Percentiles rank a stretch among this genome's conserved stretches.
phyloP scores from a whole-genome alignment of 2,113 vertebrate genomes.

The Corvus cornix region DNA sequence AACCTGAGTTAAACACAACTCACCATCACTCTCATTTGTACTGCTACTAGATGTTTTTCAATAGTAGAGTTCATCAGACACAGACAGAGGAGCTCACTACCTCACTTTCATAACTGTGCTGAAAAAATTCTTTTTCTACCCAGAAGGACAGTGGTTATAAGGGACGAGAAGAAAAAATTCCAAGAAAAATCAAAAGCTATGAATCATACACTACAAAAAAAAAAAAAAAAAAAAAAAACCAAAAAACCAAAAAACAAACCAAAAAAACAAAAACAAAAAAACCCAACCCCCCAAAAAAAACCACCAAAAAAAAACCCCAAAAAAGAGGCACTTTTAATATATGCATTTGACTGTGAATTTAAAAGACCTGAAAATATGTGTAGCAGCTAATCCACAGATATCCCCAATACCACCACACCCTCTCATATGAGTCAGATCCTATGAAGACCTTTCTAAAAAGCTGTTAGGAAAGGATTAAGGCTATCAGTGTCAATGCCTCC shows the following conservation, averaged over 20 bases:
- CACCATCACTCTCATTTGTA: not conserved
- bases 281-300: too few relatives aligned
- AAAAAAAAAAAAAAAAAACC: not conserved
- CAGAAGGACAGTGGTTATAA: not conserved
- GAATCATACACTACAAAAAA: not conserved
- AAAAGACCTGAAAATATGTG: conserved; percentile 22
- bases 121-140: not conserved
- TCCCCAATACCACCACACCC: conserved; percentile 3
- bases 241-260: too few relatives aligned
- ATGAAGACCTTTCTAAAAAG: conserved; percentile 10
- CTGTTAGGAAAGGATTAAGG: conserved; percentile 11
- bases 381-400: conserved; percentile 29
- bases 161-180: not conserved
- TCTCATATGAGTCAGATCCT: conserved; percentile 3
- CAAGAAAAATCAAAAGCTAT: conserved; percentile 14
- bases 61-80: not conserved
- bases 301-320: too few relatives aligned
- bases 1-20: not conserved
- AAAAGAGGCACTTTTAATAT: not conserved
- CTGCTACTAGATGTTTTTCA: not conserved
- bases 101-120: not conserved
- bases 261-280: too few relatives aligned
- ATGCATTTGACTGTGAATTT: not conserved
- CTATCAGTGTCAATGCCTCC: not conserved
- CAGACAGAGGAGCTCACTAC: not conserved